phyloP scores from a whole-genome alignment of 2,888 invertebrate genomes.

The Trichogramma dendrolimi region DNA sequence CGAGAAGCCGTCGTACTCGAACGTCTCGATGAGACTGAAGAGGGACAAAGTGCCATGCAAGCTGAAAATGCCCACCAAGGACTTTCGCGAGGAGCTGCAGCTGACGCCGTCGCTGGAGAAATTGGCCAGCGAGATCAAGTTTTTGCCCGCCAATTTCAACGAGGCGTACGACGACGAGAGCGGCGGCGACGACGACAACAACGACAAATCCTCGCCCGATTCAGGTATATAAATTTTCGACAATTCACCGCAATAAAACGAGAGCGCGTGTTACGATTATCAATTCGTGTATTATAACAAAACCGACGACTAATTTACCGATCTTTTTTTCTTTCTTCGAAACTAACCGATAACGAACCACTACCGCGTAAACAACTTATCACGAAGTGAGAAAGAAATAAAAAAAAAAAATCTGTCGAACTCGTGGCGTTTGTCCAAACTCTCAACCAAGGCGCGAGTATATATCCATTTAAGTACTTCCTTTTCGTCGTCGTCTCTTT shows the following conservation, averaged over 20 bases:
- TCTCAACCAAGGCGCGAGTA: too few relatives aligned
- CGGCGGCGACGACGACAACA: neutral
- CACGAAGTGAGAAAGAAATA: too few relatives aligned
- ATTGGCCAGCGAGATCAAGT: slow-evolving; percentile 45
- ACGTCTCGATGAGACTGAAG: slow-evolving; percentile 35
- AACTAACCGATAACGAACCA: too few relatives aligned
- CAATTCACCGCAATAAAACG: neutral
- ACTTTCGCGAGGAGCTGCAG: slow-evolving; percentile 34
- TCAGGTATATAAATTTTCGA: slow-evolving; percentile 10
- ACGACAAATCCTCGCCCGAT: slow-evolving; percentile 19
- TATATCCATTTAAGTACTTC: too few relatives aligned
- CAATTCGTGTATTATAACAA: too few relatives aligned
- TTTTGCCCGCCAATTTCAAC: slow-evolving; percentile 36
- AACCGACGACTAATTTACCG: too few relatives aligned
- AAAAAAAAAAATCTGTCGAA: too few relatives aligned
- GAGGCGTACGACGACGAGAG: neutral
- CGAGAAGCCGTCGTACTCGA: slow-evolving; percentile 39
- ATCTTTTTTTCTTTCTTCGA: too few relatives aligned
- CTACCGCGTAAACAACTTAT: too few relatives aligned
- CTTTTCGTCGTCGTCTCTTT: too few relatives aligned
- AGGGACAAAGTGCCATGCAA: slow-evolving; percentile 33
- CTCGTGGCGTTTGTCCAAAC: too few relatives aligned
- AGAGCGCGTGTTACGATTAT: too few relatives aligned
- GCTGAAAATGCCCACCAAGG: slow-evolving; percentile 32
- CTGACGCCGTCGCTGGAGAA: slow-evolving; percentile 44